Evolutionary conservation across 2,113 vertebrate species (phyloP).

Genomic region (Pan paniscus): DNA sequence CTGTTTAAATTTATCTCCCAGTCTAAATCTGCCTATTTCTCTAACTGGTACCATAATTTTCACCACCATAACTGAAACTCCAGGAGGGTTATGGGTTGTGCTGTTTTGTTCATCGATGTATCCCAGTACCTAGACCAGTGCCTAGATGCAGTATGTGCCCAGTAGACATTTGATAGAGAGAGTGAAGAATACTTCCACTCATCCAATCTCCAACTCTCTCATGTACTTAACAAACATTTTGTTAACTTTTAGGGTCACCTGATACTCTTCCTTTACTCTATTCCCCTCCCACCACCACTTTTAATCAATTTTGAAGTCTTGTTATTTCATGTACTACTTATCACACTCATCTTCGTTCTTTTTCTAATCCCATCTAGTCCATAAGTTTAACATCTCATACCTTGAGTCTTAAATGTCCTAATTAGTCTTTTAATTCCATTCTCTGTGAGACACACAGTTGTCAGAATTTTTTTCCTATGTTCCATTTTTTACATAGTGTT

Average conservation of each 20-base stretch:
- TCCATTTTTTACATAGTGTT: neutral
- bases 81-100: rapidly evolving
- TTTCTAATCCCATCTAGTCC: neutral
- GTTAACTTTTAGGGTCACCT: neutral
- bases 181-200: neutral
- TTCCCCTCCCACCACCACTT: too few species aligned
- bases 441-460: neutral
- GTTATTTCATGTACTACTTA: neutral
- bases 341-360: neutral
- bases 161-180: neutral
- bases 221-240: neutral
- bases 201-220: neutral
- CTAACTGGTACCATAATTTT: neutral
- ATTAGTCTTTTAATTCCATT: neutral
- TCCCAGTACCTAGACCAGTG: neutral
- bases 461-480: neutral
- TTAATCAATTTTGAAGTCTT: neutral
- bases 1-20: neutral
- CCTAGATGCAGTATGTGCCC: neutral
- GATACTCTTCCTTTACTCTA: neutral
- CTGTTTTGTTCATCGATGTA: neutral
- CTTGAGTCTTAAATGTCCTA: neutral
- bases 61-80: neutral
- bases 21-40: neutral
- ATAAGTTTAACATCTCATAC: neutral